These are phyloP conservation scores for Clivina fossor DNA, from an alignment of 2,888 invertebrate genomes.

Conservation along the genomic window DNA sequence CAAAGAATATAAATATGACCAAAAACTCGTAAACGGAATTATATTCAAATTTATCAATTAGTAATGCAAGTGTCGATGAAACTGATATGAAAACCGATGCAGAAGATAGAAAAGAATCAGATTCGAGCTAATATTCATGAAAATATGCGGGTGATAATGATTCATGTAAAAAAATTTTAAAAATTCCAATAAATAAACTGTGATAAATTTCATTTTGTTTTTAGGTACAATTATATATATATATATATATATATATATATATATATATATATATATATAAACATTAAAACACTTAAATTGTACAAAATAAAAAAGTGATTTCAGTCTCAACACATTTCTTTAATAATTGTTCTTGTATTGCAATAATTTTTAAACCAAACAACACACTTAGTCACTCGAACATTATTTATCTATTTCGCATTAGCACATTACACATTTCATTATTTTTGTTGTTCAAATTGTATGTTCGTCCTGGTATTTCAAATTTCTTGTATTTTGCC, in stretches of 20 bases:
- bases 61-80: too few relatives aligned
- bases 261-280: conserved; percentile 2
- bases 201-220: too few relatives aligned
- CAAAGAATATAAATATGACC: too few relatives aligned
- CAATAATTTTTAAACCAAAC: too few relatives aligned
- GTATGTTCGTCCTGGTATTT: conserved; percentile 70
- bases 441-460: conserved; percentile 77
- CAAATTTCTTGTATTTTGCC: conserved; percentile 57
- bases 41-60: too few relatives aligned
- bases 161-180: too few relatives aligned
- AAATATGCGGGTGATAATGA: too few relatives aligned
- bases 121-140: too few relatives aligned
- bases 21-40: too few relatives aligned
- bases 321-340: conserved; percentile 7
- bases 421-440: conserved; percentile 68
- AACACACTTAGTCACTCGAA: conserved; percentile 13
- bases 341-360: conserved; percentile 3
- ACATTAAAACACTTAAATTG: conserved; percentile 8
- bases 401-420: conserved; percentile 16
- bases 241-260: conserved; percentile 1
- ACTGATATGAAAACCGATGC: too few relatives aligned
- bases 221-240: conserved; percentile 1
- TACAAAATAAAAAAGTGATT: conserved; percentile 1
- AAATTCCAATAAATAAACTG: neutral
- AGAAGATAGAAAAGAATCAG: too few relatives aligned